Percentiles rank a stretch among this genome's conserved stretches.
Conservation (phyloP, 2,797 vertebrate species). For the Hippopotamyrus pictus region DNA sequence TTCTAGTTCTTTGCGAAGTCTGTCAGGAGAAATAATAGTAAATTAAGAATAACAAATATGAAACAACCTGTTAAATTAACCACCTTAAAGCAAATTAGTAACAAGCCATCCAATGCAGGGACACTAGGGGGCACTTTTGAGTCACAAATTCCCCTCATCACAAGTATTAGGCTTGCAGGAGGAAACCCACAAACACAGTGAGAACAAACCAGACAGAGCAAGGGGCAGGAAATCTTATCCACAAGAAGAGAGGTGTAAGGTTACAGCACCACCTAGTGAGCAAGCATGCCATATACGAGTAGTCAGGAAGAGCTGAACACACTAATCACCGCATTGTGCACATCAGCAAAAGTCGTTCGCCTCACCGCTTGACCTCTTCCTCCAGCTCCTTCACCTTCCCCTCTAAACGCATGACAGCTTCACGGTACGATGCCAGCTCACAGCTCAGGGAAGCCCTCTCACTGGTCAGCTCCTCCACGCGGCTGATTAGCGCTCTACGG, state of each 20-base stretch:
- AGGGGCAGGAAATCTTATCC: not conserved
- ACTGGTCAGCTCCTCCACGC: slow-evolving; percentile 66
- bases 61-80: not conserved
- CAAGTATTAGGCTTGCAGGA: not conserved
- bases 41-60: not conserved
- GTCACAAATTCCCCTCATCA: not conserved
- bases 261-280: not conserved
- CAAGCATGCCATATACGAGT: not conserved
- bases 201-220: not conserved
- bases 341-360: not conserved
- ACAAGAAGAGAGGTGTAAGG: not conserved
- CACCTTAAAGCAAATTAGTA: not conserved
- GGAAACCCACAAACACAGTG: not conserved
- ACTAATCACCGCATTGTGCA: not conserved
- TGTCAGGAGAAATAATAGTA: not conserved
- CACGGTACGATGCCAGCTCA: slow-evolving; percentile 54
- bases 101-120: not conserved
- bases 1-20: slow-evolving; percentile 62
- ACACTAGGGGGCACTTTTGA: not conserved
- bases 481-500: slow-evolving; percentile 64
- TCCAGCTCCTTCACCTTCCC: slow-evolving; percentile 63
- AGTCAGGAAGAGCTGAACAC: not conserved
- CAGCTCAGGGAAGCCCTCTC: slow-evolving; percentile 59
- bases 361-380: slow-evolving; percentile 63
- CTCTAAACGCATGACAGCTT: slow-evolving; percentile 55